Evolutionary conservation across 2,888 invertebrate species (phyloP), one percentile per base, ranked within the genome.

Genomic region (Melikaiella ostensackeni): DNA sequence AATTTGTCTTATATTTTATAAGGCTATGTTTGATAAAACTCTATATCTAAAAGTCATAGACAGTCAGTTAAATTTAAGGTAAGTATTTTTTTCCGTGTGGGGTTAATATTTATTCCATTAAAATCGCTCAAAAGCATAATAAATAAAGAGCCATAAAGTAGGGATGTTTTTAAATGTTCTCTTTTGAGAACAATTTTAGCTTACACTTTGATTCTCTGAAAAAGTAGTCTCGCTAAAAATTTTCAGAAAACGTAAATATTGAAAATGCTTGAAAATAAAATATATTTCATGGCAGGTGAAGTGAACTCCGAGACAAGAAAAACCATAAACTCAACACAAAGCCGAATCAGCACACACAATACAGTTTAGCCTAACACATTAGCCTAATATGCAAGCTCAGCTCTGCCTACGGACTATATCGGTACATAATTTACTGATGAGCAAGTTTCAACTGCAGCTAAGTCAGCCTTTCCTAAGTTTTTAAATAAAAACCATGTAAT

Each of bases 401-500:
- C 50, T 55, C 21, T 55, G 50, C 3, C 50, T 55, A 55, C 21
- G 21, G 50, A 21, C 50, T 55, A 55, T 55, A 55, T 55, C 50
- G 21, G 9, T 21, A 55, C 21, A 55, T 21, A 7, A 21, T 21
- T n/a, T 38, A 21, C 3, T n/a, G 50, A 50, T 21, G 50, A 50
- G n/a, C n/a, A n/a, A 50, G 1, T n/a, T 50, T n/a, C 9, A 21
- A 50, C n/a, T 21, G 21, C 21, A 55, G 21, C 13, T 35, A 19
- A 63, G 13, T 63, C 35, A 63, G 63, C 63, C 35, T 35, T 21
- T 35, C 77, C 79, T 16, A 42, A 74, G 46, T 61, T 62, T 30
- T 76, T 66, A 77, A 75, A 33, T 50, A 74, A 30, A 8, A 77
- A 79, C 73, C n/a, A 81, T 80, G 79, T 82, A 87, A 81, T 90